Conservation (phyloP, 53 echinoderm and acorn worm species). For the Pentamera pediparva region DNA sequence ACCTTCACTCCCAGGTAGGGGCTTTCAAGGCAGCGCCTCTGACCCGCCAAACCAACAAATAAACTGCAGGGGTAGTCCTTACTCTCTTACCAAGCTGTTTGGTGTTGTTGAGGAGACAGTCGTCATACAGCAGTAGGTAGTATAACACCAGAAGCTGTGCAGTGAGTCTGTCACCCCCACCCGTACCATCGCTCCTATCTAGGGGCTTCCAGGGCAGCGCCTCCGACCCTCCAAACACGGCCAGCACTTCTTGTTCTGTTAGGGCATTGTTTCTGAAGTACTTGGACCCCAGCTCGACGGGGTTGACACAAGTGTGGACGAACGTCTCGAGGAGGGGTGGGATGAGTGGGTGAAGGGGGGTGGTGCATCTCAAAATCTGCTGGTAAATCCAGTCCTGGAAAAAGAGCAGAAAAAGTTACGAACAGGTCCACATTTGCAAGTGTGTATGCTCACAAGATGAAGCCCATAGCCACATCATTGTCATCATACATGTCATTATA, state of each 20-base stretch:
- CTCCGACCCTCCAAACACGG: conserved; percentile 50
- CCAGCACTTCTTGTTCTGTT: conserved; percentile 85
- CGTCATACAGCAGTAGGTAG: conserved; percentile 90
- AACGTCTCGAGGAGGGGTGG: conserved; percentile 92
- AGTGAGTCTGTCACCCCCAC: conserved; percentile 54
- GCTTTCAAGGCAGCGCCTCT: too few relatives aligned
- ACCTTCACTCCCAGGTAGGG: too few relatives aligned
- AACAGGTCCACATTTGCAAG: neutral
- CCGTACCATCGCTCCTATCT: too few relatives aligned
- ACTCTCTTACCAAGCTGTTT: conserved; percentile 80
- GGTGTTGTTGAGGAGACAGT: conserved; percentile 84
- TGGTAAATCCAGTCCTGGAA: conserved; percentile 94
- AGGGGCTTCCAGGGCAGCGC: too few relatives aligned
- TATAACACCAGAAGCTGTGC: conserved; percentile 89
- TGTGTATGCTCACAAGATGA: neutral
- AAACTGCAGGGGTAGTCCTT: too few relatives aligned
- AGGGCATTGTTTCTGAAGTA: conserved; percentile 72
- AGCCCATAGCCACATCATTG: neutral
- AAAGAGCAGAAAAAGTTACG: neutral
- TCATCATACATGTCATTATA: too few relatives aligned
- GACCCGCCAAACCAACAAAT: too few relatives aligned
- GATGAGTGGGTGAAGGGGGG: conserved; percentile 85
- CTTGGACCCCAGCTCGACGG: conserved; percentile 76
- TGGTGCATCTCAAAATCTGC: conserved; percentile 76
- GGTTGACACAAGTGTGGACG: conserved; percentile 77